A percentile compares a stretch with the other conserved stretches of the same genome.
Conservation (phyloP, 2,113 vertebrate species). For the Ardeotis arabs region DNA sequence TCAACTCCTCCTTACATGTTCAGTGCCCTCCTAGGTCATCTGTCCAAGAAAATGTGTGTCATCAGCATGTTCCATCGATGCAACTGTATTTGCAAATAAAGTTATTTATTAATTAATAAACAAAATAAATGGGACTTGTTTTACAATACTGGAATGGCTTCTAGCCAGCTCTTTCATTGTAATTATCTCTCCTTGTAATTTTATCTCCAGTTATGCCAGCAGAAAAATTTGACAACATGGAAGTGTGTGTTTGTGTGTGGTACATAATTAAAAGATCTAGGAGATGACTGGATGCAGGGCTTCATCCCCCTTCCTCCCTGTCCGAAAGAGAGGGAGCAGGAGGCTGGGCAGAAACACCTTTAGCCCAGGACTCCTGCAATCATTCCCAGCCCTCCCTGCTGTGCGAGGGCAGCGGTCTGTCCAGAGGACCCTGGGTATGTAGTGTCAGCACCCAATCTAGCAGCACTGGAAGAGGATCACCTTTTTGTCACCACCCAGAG, state of each 20-base stretch:
- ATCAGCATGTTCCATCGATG: not conserved
- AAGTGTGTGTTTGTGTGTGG: not conserved
- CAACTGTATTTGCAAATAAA: not conserved
- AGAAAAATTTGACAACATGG: not conserved
- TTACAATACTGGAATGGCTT: constrained; percentile 25
- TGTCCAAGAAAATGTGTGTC: not conserved
- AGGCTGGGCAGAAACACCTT: not conserved
- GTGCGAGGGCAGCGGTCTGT: rapidly evolving
- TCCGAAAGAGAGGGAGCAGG: not conserved
- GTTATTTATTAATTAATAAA: constrained; percentile 50
- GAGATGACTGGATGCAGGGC: not conserved
- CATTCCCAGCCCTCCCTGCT: not conserved
- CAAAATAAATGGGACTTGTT: constrained; percentile 45
- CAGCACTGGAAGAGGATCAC: not conserved
- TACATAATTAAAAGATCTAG: not conserved
- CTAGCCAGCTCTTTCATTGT: not conserved
- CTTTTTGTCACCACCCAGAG: not conserved
- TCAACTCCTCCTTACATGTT: not conserved
- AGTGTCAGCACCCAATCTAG: not conserved
- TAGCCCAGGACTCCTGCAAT: rapidly evolving
- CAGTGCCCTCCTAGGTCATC: not conserved
- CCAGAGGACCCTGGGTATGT: not conserved
- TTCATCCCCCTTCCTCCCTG: not conserved
- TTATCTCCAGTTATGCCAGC: not conserved
- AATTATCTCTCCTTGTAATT: not conserved